Evolutionary conservation across 2,113 vertebrate genomes (phyloP), one percentile per base, ranked within the genome.

Genomic region (Centropristis striata): DNA sequence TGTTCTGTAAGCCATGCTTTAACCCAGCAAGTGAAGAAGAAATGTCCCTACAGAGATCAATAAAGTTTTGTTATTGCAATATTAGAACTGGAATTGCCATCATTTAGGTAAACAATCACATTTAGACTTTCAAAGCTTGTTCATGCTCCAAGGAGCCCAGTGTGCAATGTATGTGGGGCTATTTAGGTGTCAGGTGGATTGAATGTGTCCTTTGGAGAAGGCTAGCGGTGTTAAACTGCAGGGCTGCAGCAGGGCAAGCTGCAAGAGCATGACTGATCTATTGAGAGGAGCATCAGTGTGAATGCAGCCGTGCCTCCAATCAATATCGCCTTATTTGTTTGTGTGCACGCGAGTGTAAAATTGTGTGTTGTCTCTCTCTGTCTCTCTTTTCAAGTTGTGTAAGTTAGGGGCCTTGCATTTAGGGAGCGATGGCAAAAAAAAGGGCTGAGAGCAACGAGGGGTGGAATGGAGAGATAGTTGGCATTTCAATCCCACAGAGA

Each of bases 261-360:
- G 81, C 86, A 82, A 49, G 70, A 86, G 86, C 88, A 84, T 90
- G 91, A 90, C 91, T 92, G 88, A 94, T 93, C 88, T 93, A 92
- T 90, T 86, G 89, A 93, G 89, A 85, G 85, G 77, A 85, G 83
- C 80, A 86, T 89, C 90, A 81, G 76, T 81, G 88, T 85, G 80
- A 90, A 91, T 73, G 87, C 81, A 84, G 76, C 84, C 81, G 21
- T 54, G 81, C 75, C 83, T 71, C 81, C 75, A 80, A 90, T 95
- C 94, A 88, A 92, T 93, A 93, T 66, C 1, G 37, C 65, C 86
- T 90, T 84, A 92, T 93, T 94, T 93, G 90, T 93, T 90, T 90
- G 88, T 92, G 92, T 88, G 91, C 91, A 85, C 65, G 20, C 73
- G 47, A 88, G 87, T 84, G 88, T 92, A 91, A 90, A 92, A 93